Evolutionary conservation across 2,888 invertebrate genomes (phyloP), one percentile per base, ranked within the genome.

Genomic region (Strigamia transsilvanica): DNA sequence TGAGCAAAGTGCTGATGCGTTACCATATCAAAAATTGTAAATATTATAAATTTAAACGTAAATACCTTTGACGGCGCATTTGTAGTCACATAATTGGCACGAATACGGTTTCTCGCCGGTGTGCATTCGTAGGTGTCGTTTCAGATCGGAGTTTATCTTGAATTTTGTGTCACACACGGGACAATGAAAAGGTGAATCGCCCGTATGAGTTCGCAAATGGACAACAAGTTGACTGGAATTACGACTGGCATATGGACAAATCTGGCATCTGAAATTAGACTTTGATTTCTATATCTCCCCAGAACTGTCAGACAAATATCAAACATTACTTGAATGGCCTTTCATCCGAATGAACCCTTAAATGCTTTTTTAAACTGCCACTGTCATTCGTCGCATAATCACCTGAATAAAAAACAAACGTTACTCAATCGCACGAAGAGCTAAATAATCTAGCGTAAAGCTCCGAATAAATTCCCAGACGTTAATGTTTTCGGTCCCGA

Each of bases 61-160:
- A 46, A 46, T 96, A 94, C 95, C 96, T 87, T 94, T 94, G 85
- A 95, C 95, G 85, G 94, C 93, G 89, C 96, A 96, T 41, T 92
- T 91, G 87, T 95, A 95, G 87, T 92, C 93, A 89, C 96, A 96
- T 82, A 95, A 92, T 82, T 92, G 90, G 88, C 96, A 96, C 83
- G 92, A 90, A 89, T 91, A 93, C n/a, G 94, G 94, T 82, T 92
- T 90, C 87, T 92, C 90, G 84, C 94, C 92, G 85, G 91, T 92
- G 89, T 96, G 96, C 80, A 93, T 94, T 27, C 91, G 91, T 87
- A 95, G 91, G 87, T 95, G 95, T 6, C 93, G 92, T 83, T 94
- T 93, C 80, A 96, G 90, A 83, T 95, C 95, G 10, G 93, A 91
- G 83, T 93, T 91, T 18, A 83, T 83, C 83, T 95, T 90, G 88